Percentiles rank a stretch among this genome's conserved stretches.
Evolutionary conservation across 2,113 vertebrate species (phyloP).

Genomic region (Asarcornis scutulata): DNA sequence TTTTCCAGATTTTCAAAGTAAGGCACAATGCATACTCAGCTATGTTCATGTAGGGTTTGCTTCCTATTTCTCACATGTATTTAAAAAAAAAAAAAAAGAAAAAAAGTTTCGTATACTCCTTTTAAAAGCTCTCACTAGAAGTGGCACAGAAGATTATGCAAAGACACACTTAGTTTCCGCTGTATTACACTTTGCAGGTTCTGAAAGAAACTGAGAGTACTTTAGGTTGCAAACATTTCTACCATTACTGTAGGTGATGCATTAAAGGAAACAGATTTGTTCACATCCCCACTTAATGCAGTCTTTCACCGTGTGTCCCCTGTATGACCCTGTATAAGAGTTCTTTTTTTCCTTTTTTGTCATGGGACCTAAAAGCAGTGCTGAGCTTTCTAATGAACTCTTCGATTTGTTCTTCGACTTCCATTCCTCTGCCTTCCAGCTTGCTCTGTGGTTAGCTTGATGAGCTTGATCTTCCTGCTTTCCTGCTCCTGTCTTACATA

Average conservation of each 20-base stretch:
- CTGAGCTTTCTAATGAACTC: neutral
- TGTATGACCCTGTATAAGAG: neutral
- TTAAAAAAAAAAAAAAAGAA: neutral
- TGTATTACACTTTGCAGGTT: constrained; percentile 9
- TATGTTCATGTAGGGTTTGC: neutral
- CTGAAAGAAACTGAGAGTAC: constrained; percentile 20
- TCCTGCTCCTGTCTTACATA: neutral
- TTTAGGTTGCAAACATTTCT: constrained; percentile 39
- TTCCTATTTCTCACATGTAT: neutral
- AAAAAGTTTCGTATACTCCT: neutral
- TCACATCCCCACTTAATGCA: constrained; percentile 58
- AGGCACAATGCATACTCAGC: neutral
- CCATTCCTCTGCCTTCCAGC: neutral
- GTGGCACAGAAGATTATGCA: neutral
- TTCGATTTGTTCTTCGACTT: neutral
- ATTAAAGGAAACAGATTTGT: constrained; percentile 55
- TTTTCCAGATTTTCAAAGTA: neutral
- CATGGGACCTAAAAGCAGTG: constrained; percentile 16
- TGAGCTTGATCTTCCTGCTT: constrained; percentile 30
- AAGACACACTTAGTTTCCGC: constrained; percentile 20
- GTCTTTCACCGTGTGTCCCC: neutral
- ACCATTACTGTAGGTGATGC: constrained; percentile 27
- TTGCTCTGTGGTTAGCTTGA: neutral
- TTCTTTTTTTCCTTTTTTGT: neutral
- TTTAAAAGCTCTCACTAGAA: neutral